Evolutionary conservation across 1,140 invertebrate genomes (phyloP), one percentile per base, ranked within the genome.

Genomic region (Heliconius congener): DNA sequence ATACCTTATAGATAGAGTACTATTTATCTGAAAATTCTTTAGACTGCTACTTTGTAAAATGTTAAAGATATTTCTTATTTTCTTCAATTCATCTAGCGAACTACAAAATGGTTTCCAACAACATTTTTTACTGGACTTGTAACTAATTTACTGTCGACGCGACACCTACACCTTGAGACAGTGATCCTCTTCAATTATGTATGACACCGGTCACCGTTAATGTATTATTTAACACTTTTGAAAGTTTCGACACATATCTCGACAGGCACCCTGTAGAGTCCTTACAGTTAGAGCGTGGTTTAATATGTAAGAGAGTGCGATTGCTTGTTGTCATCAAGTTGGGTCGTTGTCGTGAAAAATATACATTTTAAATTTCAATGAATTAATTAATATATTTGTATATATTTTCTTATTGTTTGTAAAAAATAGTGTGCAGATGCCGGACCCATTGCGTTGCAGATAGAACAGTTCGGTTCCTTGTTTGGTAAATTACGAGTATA

Each of bases 191-290:
- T 91, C 83, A 89, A 91, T 90, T 89, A 91, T 91, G 90, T 87
- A 92, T 92, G 84, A 85, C 85, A 83, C 81, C 81, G 77, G 84
- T 84, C 85, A 83, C 81, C 80, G 75, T 90, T 88, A 84, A 92
- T 92, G 91, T 92, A 90, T 91, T 90, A 92, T 91, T 90, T 91
- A 92, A 90, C 88, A 90, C 88, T 80, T 88, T 86, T 85, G 82
- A 71, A 70, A 55, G 74, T 89, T 86, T 87, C 84, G 86, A 90
- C 83, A 87, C 84, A 88, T 87, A 88, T 86, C 88, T 86, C 84
- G 71, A 83, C 84, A 71, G 87, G 79, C 86, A 80, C 85, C 90
- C 90, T 86, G 89, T 84, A 76, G 88, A 84, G 88, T 84, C 77
- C 81, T 83, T 84, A 81, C 83, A 79, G 74, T 82, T 83, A 60